phyloP scores from a whole-genome alignment of 2,888 invertebrate species.

The Lamellibrachia columna region DNA sequence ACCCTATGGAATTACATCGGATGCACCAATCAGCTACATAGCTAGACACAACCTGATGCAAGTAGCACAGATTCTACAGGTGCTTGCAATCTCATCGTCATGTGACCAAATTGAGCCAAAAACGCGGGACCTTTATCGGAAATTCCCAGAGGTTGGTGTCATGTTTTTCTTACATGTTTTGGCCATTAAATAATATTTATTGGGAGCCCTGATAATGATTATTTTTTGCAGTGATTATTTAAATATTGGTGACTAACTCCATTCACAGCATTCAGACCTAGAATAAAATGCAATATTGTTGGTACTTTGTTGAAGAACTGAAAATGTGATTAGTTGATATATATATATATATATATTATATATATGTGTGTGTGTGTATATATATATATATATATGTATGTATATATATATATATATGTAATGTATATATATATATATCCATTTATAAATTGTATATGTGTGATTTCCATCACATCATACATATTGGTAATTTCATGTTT shows the following conservation, averaged over 20 bases:
- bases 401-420: too few species aligned
- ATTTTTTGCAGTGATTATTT: neutral
- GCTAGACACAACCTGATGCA: slow-evolving; percentile 82
- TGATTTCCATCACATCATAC: too few species aligned
- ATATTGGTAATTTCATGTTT: neutral
- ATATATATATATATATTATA: too few species aligned
- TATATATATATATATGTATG: too few species aligned
- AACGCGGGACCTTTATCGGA: slow-evolving; percentile 79
- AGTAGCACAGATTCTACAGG: slow-evolving; percentile 73
- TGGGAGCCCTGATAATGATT: neutral
- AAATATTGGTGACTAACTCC: too few species aligned
- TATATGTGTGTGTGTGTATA: too few species aligned
- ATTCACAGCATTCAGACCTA: neutral
- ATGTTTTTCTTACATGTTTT: neutral
- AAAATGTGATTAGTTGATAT: too few species aligned
- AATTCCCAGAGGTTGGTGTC: slow-evolving; percentile 76
- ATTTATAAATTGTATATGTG: too few species aligned
- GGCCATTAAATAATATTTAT: neutral
- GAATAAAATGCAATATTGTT: slow-evolving; percentile 13
- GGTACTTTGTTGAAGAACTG: neutral
- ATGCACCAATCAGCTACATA: slow-evolving; percentile 89
- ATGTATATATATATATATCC: too few species aligned
- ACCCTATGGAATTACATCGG: slow-evolving; percentile 87
- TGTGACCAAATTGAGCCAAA: slow-evolving; percentile 80
- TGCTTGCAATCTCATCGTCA: slow-evolving; percentile 81